Evolutionary conservation across 64 coral and sea anemone species (phyloP).

Genomic region (Catalaphyllia jardinei): DNA sequence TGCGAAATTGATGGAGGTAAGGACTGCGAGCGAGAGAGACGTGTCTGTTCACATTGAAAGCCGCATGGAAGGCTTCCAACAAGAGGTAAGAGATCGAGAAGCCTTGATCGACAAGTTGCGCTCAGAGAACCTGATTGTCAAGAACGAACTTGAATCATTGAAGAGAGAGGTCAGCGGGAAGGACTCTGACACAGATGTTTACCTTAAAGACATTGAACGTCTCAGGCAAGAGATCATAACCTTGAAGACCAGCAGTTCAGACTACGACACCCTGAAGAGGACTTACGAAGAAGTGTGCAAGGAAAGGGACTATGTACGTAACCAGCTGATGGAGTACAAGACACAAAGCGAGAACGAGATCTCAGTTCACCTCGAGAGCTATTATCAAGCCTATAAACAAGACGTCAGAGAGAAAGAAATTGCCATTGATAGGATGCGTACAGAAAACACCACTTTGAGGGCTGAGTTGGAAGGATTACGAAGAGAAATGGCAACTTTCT

Average conservation of each 20-base stretch:
- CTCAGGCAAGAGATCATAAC: neutral
- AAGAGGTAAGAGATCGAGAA: conserved; percentile 46
- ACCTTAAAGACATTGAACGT: conserved; percentile 4
- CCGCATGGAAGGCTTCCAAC: conserved; percentile 53
- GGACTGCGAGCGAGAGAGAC: conserved; percentile 43
- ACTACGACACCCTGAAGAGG: neutral
- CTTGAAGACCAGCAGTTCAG: neutral
- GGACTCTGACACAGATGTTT: neutral
- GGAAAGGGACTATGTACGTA: neutral
- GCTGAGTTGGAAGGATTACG: neutral
- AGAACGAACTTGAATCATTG: conserved; percentile 21
- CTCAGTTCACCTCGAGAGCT: neutral
- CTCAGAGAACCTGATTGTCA: neutral
- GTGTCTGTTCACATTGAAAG: conserved; percentile 54
- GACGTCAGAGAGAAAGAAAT: conserved; percentile 63
- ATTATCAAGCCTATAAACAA: conserved; percentile 14
- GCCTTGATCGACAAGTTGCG: conserved; percentile 33
- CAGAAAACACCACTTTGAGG: conserved; percentile 30
- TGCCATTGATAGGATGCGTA: conserved; percentile 38
- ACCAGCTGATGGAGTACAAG: neutral
- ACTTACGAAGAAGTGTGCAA: conserved; percentile 9
- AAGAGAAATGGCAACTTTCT: conserved; percentile 10
- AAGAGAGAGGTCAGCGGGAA: conserved; percentile 45
- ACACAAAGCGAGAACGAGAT: neutral
- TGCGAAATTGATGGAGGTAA: conserved; percentile 36